These are phyloP conservation scores for Candidula unifasciata DNA, from an alignment of 2,888 invertebrate genomes.

Conservation along the genomic window DNA sequence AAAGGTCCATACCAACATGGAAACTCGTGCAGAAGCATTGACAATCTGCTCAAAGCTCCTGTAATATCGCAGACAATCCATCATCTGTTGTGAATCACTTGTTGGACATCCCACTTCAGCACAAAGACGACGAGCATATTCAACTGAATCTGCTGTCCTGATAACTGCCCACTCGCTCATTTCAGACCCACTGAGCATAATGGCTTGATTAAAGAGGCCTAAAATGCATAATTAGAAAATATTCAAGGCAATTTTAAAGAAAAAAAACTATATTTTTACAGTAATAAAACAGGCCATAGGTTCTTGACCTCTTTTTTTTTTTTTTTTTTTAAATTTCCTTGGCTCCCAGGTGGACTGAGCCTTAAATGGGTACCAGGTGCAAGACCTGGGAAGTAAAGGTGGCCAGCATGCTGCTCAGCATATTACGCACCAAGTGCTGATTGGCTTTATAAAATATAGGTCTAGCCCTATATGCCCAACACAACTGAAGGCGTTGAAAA, in stretches of 20 bases:
- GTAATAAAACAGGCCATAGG: too few species aligned
- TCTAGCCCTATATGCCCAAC: too few species aligned
- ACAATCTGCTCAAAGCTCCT: constrained; percentile 74
- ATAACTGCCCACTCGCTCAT: constrained; percentile 76
- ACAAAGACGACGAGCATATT: constrained; percentile 75
- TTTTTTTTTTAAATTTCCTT: too few species aligned
- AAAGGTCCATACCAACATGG: constrained; percentile 65
- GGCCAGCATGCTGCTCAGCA: too few species aligned
- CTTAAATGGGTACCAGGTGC: too few species aligned
- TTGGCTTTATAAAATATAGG: too few species aligned
- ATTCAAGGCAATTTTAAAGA: background rate
- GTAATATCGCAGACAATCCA: constrained; percentile 76
- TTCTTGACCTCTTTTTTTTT: too few species aligned
- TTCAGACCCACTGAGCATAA: constrained; percentile 79
- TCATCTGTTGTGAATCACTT: constrained; percentile 68
- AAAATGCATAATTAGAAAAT: constrained; percentile 44
- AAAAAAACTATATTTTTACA: background rate
- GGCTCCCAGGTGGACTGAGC: too few species aligned
- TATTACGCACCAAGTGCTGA: too few species aligned
- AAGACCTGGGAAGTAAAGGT: too few species aligned
- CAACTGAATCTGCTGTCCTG: constrained; percentile 66
- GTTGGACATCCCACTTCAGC: constrained; percentile 69
- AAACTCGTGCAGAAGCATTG: constrained; percentile 72
- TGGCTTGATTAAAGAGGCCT: constrained; percentile 78
- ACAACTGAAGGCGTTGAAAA: too few species aligned